phyloP scores from a whole-genome alignment of 2,113 vertebrate genomes.

The Thalassoma bifasciatum region DNA sequence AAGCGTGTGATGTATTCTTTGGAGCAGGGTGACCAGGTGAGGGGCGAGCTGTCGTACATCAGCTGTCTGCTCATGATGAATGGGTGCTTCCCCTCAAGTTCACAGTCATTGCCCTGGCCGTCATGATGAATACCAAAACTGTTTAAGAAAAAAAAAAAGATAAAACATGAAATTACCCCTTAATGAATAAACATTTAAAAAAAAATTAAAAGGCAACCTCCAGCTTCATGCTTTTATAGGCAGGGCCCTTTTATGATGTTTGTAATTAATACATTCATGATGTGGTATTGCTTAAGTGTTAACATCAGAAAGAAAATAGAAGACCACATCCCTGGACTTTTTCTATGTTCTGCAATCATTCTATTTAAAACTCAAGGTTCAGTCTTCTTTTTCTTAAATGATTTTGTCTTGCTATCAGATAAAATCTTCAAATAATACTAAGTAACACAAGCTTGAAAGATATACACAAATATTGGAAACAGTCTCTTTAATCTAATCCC shows the following conservation, averaged over 20 bases:
- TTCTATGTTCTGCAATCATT: too few relatives aligned
- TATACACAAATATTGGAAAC: too few relatives aligned
- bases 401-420: neutral
- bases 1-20: constrained; percentile 98
- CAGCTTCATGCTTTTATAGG: neutral
- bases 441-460: too few relatives aligned
- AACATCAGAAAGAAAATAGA: too few relatives aligned
- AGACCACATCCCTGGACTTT: too few relatives aligned
- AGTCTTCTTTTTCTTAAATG: neutral
- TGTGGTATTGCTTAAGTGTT: neutral
- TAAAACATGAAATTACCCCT: neutral
- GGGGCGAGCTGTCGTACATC: constrained; percentile 93
- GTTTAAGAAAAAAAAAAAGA: constrained; percentile 28
- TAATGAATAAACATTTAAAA: neutral
- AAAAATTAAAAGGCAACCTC: neutral
- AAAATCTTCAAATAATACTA: too few relatives aligned
- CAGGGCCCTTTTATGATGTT: neutral
- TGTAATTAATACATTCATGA: neutral
- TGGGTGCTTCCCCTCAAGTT: constrained; percentile 85
- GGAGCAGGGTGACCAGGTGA: constrained; percentile 97
- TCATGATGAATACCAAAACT: constrained; percentile 98
- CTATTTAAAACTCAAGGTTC: too few relatives aligned
- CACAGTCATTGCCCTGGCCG: constrained; percentile 97
- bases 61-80: constrained; percentile 98
- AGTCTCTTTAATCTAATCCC: too few relatives aligned